Base-by-base conservation (phyloP, 2,888 invertebrate species). In the Antheraea yamamai region DNA sequence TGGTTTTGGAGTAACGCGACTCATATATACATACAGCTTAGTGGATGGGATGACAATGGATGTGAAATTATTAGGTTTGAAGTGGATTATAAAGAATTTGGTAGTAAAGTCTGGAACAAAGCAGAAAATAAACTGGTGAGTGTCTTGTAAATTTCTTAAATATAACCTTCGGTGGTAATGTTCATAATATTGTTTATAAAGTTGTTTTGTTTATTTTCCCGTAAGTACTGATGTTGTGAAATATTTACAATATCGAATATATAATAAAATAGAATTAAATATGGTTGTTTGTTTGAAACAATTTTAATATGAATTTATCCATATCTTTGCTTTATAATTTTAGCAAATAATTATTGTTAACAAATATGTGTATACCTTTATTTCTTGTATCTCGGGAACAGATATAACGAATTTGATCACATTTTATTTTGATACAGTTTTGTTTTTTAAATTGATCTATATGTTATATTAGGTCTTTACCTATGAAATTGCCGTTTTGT, bases 11-110 rank as follows among this genome's bases (percentile, higher is more conserved):
- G 97, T 74, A 98, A 98, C 87, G 96, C 97, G 10, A 97, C 97
- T 0, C 97, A 97, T 76, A 96, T 98, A 39, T 97, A 97, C 85
- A 95, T 98, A 75, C 97, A 97, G 87, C 95, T 98, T 73, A 96
- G 96, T 74, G 96, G 97, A 4, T 98, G 98, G 98, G 97, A 97
- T 73, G 97, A 97, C 84, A 97, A 97, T 26, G 98, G 98, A 18
- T 98, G 98, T 88, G 96, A 97, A 64, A 97, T 98, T 81, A 96
- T 96, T 30, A 96, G 97, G 81, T 98, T 97, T 89, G 97, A 97
- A 14, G 96, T 98, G 10, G 97, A 97, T 82, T 96, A 96, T 82
- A 95, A 96, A 73, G 95, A 96, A 70, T 90, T 96, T 76, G 95
- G 92, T 0, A 89, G 89, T n/a, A 93, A 94, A 76, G 82, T 89